A percentile compares a stretch with the other conserved stretches of the same genome.
phyloP scores from a whole-genome alignment of 2,113 vertebrate species.

The Chascanopsetta lugubris region DNA sequence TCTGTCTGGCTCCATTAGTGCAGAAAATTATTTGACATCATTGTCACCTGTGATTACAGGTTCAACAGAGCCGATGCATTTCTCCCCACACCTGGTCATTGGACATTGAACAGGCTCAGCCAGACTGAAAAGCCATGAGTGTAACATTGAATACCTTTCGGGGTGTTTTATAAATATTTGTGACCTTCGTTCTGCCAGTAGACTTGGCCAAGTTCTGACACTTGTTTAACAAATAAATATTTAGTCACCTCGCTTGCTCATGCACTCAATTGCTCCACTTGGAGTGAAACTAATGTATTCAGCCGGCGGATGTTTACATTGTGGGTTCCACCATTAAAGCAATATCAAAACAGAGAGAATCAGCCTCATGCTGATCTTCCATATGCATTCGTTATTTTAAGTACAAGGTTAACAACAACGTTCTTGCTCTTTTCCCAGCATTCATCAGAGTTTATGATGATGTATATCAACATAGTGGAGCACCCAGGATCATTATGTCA shows the following conservation, averaged over 20 bases:
- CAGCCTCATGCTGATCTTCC: constrained; percentile 9
- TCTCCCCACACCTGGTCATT: not conserved
- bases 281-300: constrained; percentile 4
- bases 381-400: constrained; percentile 7
- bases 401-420: not conserved
- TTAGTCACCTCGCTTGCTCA: constrained; percentile 10
- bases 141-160: not conserved
- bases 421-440: not conserved
- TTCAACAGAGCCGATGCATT: not conserved
- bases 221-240: constrained; percentile 2
- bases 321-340: constrained; percentile 7
- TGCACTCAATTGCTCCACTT: constrained; percentile 1
- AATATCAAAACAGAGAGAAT: constrained; percentile 11
- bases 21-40: not conserved
- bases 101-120: not conserved
- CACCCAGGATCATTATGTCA: no score
- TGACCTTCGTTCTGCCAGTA: not conserved
- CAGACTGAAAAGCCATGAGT: not conserved
- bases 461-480: not conserved
- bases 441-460: constrained; percentile 12
- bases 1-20: not conserved
- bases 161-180: not conserved
- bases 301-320: constrained; percentile 31
- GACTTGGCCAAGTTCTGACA: not conserved
- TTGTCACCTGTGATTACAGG: not conserved